A percentile compares a stretch with the other conserved stretches of the same genome.
Evolutionary conservation across 2,888 invertebrate species (phyloP).

Genomic region (Trachelus tabidus): DNA sequence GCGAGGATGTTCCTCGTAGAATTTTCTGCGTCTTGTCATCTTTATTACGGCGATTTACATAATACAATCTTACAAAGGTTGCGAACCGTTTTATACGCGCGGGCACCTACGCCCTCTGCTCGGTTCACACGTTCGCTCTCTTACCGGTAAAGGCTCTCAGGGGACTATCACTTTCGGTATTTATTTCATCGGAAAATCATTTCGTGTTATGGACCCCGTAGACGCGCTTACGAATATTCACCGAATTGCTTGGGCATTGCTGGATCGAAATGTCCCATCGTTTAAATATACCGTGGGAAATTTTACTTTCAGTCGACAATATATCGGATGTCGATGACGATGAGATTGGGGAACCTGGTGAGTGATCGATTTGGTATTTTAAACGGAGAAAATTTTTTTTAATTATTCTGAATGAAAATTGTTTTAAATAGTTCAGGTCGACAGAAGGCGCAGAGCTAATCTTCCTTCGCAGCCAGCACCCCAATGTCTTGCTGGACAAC

Average conservation of each 20-base stretch:
- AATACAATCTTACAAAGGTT: constrained; percentile 36
- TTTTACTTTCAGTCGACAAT: constrained; percentile 3
- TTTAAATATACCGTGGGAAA: background rate
- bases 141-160: background rate
- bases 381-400: background rate
- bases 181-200: background rate
- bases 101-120: constrained; percentile 5
- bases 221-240: background rate
- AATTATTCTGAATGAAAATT: too few relatives aligned
- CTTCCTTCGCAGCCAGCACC: background rate
- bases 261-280: background rate
- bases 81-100: constrained; percentile 9
- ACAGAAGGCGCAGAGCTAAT: background rate
- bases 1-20: background rate
- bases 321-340: constrained; percentile 3
- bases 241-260: background rate
- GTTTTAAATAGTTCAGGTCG: background rate
- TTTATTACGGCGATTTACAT: constrained; percentile 42
- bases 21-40: constrained; percentile 23
- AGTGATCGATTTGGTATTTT: background rate
- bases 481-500: background rate
- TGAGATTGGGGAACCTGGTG: background rate
- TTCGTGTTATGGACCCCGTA: background rate
- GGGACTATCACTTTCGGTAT: background rate
- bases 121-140: constrained; percentile 4